phyloP scores from a whole-genome alignment of 2,888 invertebrate genomes.

The Phyto melanocephala region DNA sequence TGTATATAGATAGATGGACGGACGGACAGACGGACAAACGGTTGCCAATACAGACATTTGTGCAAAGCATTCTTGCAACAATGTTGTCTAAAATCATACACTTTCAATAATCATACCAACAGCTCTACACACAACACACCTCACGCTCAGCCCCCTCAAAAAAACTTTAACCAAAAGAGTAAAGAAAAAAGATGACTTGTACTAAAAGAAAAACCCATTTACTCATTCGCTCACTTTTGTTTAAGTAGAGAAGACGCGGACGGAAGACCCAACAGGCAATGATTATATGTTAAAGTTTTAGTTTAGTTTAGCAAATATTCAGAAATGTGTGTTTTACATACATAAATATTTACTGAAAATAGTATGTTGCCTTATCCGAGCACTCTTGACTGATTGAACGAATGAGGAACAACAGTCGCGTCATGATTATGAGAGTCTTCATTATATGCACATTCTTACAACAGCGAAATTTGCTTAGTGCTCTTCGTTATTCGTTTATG shows the following conservation, averaged over 20 bases:
- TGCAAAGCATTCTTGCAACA: conserved; percentile 58
- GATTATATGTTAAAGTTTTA: background rate
- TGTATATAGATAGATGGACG: background rate
- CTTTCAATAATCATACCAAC: conserved; percentile 35
- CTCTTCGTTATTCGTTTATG: conserved; percentile 7
- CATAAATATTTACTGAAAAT: background rate
- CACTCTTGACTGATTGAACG: background rate
- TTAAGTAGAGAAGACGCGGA: background rate
- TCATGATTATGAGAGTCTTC: conserved; percentile 26
- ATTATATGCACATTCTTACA: background rate
- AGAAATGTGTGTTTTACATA: background rate
- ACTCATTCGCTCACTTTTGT: background rate
- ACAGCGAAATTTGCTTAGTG: background rate
- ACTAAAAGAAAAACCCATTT: background rate
- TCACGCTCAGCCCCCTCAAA: background rate
- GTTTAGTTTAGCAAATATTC: no score
- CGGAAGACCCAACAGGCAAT: conserved; percentile 1
- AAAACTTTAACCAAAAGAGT: background rate
- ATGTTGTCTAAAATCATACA: conserved; percentile 56
- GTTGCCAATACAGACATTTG: background rate
- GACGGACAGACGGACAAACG: background rate
- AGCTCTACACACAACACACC: conserved; percentile 15
- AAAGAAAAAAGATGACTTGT: conserved; percentile 9
- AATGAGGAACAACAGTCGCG: background rate
- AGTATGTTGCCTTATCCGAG: background rate